phyloP scores from a whole-genome alignment of 2,888 invertebrate genomes.

The Thymelicus sylvestris region DNA sequence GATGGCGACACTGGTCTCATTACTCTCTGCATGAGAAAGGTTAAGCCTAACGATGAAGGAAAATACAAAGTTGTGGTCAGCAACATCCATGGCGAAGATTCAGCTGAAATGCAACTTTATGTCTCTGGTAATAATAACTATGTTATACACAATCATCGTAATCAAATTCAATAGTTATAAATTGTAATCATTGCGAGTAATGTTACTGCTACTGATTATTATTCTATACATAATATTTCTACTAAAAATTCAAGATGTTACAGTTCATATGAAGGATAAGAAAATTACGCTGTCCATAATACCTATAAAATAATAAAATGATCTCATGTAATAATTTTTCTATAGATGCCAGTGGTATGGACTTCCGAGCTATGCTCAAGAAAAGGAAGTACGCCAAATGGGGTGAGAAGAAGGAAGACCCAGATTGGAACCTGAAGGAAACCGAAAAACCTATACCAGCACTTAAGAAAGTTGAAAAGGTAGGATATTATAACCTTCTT shows the following conservation, averaged over 20 bases:
- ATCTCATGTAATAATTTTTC: background rate
- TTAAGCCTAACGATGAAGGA: slow-evolving; percentile 98
- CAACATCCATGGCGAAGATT: slow-evolving; percentile 97
- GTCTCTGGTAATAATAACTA: slow-evolving; percentile 91
- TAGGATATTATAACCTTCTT: slow-evolving; percentile 71
- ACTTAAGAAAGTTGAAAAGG: slow-evolving; percentile 97
- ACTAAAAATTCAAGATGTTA: no score
- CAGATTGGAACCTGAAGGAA: slow-evolving; percentile 97
- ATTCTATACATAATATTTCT: background rate
- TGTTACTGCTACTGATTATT: background rate
- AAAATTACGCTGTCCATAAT: no score
- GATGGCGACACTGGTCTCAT: slow-evolving; percentile 97
- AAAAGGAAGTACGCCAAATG: slow-evolving; percentile 98
- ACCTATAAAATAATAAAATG: no score
- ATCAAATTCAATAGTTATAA: background rate
- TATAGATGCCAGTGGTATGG: slow-evolving; percentile 97
- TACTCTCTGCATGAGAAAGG: slow-evolving; percentile 97
- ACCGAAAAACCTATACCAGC: slow-evolving; percentile 93
- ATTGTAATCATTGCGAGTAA: background rate
- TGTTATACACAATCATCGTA: background rate
- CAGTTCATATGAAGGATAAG: no score
- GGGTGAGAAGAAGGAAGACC: slow-evolving; percentile 95
- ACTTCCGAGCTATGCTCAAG: slow-evolving; percentile 99
- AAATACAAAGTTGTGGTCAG: slow-evolving; percentile 96
- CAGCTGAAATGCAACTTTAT: slow-evolving; percentile 97